Conservation (phyloP, 2,113 vertebrate species). For the Candoia aspera region DNA sequence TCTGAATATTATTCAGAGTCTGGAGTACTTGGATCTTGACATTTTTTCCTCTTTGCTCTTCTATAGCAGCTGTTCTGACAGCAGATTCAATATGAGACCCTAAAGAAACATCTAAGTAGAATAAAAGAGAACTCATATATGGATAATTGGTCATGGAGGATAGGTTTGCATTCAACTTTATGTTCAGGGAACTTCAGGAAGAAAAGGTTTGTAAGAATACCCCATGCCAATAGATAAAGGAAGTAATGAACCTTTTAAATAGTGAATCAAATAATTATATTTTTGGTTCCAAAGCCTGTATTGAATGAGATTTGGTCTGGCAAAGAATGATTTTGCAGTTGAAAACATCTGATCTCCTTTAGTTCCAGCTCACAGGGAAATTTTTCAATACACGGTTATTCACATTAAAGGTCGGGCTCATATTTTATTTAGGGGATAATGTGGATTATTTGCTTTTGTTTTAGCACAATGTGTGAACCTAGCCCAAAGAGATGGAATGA, state of each 20-base stretch:
- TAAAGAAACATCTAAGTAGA: not conserved
- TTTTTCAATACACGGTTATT: not conserved
- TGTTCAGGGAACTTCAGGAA: not conserved
- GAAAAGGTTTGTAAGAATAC: not conserved
- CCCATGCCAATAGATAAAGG: not conserved
- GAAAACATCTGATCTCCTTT: not conserved
- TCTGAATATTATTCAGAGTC: too few relatives aligned
- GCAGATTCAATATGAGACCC: too few relatives aligned
- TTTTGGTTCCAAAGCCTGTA: not conserved
- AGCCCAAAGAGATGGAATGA: not conserved
- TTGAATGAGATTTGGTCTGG: not conserved
- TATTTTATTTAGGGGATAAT: not conserved
- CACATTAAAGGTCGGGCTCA: not conserved
- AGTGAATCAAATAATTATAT: not conserved
- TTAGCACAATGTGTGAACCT: not conserved
- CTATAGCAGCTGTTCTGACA: too few relatives aligned
- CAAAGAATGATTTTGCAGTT: not conserved
- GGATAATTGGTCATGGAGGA: not conserved
- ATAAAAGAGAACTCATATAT: not conserved
- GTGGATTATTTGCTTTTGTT: too few relatives aligned
- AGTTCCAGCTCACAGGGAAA: not conserved
- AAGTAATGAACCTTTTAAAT: not conserved
- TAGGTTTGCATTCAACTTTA: not conserved
- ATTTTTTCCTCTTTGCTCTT: too few relatives aligned
- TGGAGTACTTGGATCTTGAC: too few relatives aligned